Percentiles rank a stretch among this genome's conserved stretches.
phyloP scores from a whole-genome alignment of 1,140 invertebrate genomes.

The Lerema accius region DNA sequence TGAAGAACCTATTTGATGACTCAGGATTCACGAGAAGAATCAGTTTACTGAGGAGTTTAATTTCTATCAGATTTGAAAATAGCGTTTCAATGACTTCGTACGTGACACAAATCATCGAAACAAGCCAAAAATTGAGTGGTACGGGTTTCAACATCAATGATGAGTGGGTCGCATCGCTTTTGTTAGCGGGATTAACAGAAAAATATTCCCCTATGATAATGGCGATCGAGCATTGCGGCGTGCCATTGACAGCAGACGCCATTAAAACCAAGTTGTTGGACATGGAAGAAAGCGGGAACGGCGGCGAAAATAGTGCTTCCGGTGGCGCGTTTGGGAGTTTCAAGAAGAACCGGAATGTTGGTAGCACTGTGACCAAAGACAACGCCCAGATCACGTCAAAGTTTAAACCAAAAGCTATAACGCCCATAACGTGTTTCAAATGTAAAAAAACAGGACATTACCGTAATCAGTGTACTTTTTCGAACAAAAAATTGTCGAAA shows the following conservation, averaged over 20 bases:
- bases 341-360: conserved; percentile 26
- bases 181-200: not conserved
- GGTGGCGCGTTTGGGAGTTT: conserved; percentile 36
- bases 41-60: not conserved
- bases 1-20: not conserved
- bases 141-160: not conserved
- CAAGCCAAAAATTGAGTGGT: not conserved
- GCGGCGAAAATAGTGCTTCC: conserved; percentile 12
- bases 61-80: not conserved
- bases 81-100: not conserved
- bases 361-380: conserved; percentile 22
- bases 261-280: not conserved
- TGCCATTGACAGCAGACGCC: not conserved
- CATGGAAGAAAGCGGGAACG: conserved; percentile 17
- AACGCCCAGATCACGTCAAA: conserved; percentile 28
- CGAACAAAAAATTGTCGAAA: conserved; percentile 27
- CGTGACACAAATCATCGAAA: not conserved
- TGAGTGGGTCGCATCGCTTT: not conserved
- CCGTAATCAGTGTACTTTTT: conserved; percentile 34
- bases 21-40: not conserved
- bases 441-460: conserved; percentile 48
- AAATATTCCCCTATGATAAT: not conserved
- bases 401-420: conserved; percentile 38
- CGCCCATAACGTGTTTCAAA: conserved; percentile 41
- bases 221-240: not conserved